A percentile compares a stretch with the other conserved stretches of the same genome.
Evolutionary conservation across 2,888 invertebrate genomes (phyloP).

Genomic region (Hemicrepidius hirtus): DNA sequence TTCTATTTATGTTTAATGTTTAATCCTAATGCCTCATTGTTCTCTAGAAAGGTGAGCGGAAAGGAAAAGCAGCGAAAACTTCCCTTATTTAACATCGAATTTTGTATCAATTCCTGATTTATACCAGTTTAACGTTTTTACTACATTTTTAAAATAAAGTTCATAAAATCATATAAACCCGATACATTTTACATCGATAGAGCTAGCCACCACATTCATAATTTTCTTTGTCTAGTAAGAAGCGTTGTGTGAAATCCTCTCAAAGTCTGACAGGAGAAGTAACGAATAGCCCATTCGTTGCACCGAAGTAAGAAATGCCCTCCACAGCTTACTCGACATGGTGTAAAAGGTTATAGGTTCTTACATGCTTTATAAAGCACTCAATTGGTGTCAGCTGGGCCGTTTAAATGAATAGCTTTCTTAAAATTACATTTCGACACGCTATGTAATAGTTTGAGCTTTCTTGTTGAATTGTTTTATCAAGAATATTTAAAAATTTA

Average conservation of each 20-base stretch:
- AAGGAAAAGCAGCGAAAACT: neutral
- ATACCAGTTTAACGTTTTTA: neutral
- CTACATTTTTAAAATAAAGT: neutral
- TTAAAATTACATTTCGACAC: conserved; percentile 49
- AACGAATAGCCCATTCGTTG: conserved; percentile 45
- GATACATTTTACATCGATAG: conserved; percentile 13
- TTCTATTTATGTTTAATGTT: conserved; percentile 4
- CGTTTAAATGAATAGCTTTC: conserved; percentile 47
- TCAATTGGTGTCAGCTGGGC: conserved; percentile 52
- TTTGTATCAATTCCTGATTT: neutral
- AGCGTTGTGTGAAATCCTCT: conserved; percentile 24
- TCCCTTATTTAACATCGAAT: neutral
- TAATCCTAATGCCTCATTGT: conserved; percentile 3
- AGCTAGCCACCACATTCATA: conserved; percentile 1
- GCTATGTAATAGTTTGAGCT: conserved; percentile 28
- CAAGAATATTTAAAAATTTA: conserved; percentile 10
- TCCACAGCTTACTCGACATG: conserved; percentile 42
- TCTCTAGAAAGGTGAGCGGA: neutral
- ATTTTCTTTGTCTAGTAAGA: conserved; percentile 28
- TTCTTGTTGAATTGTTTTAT: conserved; percentile 27
- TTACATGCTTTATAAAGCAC: conserved; percentile 49
- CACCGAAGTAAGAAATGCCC: conserved; percentile 41
- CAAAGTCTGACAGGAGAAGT: conserved; percentile 31
- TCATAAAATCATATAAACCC: neutral
- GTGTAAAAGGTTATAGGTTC: conserved; percentile 51